These are phyloP conservation scores for Rhegmatorhina hoffmannsi DNA, from an alignment of 2,113 vertebrate species.

Conservation along the genomic window DNA sequence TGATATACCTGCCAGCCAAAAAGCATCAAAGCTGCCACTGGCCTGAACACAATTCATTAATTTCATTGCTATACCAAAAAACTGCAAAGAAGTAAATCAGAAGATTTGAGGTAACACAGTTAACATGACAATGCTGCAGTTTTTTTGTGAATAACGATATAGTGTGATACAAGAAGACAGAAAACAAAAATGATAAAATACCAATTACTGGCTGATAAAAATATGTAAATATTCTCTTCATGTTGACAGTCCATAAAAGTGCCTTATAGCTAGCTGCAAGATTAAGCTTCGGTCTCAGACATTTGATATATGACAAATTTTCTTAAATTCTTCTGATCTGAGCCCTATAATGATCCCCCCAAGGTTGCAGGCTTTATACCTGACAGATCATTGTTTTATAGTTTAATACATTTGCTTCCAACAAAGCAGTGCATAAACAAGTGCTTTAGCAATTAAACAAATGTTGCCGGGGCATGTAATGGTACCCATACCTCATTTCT, in stretches of 20 bases:
- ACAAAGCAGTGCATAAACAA: constrained; percentile 38
- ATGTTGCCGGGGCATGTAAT: constrained; percentile 26
- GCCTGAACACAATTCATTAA: constrained; percentile 23
- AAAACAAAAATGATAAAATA: constrained; percentile 46
- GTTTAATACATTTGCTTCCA: constrained; percentile 36
- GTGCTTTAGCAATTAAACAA: constrained; percentile 57
- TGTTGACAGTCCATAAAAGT: constrained; percentile 14
- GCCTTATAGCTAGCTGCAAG: neutral
- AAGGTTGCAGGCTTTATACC: constrained; percentile 11
- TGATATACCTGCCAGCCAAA: neutral
- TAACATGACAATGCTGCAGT: neutral
- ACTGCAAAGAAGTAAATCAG: constrained; percentile 30
- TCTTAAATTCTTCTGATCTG: constrained; percentile 32
- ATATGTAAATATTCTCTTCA: constrained; percentile 41
- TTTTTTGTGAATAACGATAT: constrained; percentile 14
- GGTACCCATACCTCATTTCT: constrained; percentile 52
- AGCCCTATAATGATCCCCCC: neutral
- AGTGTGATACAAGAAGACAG: constrained; percentile 44
- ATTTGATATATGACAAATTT: constrained; percentile 4
- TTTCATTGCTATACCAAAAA: constrained; percentile 22
- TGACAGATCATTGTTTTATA: constrained; percentile 46
- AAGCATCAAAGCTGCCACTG: neutral
- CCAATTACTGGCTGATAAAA: constrained; percentile 53
- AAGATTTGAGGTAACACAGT: constrained; percentile 7
- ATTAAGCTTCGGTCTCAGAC: neutral